These are phyloP conservation scores for Drosophila anomelani DNA, from an alignment of 2,888 invertebrate species.

Conservation along the genomic window DNA sequence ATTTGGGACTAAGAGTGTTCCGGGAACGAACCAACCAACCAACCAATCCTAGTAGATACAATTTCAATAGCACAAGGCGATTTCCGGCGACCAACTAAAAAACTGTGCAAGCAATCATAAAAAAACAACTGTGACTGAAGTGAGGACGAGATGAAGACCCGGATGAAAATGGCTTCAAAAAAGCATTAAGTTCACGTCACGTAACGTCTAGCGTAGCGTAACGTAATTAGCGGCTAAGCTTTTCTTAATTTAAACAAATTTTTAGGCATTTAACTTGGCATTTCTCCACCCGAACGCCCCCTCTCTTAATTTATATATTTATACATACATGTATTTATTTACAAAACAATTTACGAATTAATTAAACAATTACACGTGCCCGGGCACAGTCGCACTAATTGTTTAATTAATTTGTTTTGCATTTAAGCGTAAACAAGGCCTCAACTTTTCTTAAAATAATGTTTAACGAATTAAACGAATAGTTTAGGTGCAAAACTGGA, in stretches of 20 bases:
- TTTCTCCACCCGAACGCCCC: slow-evolving; percentile 34
- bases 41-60: slow-evolving; percentile 58
- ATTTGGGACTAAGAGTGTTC: slow-evolving; percentile 87
- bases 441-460: slow-evolving; percentile 53
- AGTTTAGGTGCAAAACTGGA: slow-evolving; percentile 57
- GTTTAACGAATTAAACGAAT: slow-evolving; percentile 44
- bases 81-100: slow-evolving; percentile 32
- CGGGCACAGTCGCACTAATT: slow-evolving; percentile 66
- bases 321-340: slow-evolving; percentile 66
- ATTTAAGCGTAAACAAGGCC: slow-evolving; percentile 69
- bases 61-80: slow-evolving; percentile 58
- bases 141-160: slow-evolving; percentile 19
- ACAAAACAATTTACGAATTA: slow-evolving; percentile 79
- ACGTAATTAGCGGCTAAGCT: slow-evolving; percentile 52
- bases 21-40: slow-evolving; percentile 3
- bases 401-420: slow-evolving; percentile 83
- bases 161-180: slow-evolving; percentile 29
- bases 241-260: slow-evolving; percentile 35
- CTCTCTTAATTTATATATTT: slow-evolving; percentile 51
- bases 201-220: slow-evolving; percentile 49
- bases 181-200: slow-evolving; percentile 50
- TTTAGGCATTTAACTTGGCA: slow-evolving; percentile 74
- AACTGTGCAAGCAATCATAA: slow-evolving; percentile 32
- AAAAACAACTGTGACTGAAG: slow-evolving; percentile 79
- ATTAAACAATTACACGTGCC: slow-evolving; percentile 80